These are phyloP conservation scores for Allophyes oxyacanthae DNA, from an alignment of 2,888 invertebrate species.

Conservation along the genomic window DNA sequence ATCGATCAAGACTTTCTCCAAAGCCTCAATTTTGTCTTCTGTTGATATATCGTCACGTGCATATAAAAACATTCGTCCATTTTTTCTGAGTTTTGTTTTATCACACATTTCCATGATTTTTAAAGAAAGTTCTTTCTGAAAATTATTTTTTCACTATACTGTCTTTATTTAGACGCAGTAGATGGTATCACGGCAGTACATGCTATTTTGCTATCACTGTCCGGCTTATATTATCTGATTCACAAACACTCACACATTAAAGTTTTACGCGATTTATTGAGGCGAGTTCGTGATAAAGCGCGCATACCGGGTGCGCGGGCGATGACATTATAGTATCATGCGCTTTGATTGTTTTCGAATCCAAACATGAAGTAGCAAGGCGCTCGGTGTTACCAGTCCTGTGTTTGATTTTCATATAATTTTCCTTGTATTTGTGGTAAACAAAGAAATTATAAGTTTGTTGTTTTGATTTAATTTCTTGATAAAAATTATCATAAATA, in stretches of 20 bases:
- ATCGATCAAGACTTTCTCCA: conserved; percentile 36
- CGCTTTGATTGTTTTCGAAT: conserved; percentile 4
- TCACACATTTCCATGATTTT: conserved; percentile 35
- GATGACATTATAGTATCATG: conserved; percentile 19
- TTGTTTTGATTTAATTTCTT: background rate
- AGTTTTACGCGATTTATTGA: conserved; percentile 1
- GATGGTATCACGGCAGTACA: conserved; percentile 4
- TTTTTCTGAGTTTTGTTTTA: conserved; percentile 38
- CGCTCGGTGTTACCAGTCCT: conserved; percentile 20
- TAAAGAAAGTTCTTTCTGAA: background rate
- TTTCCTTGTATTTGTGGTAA: no score
- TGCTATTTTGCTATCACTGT: conserved; percentile 3
- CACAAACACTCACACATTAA: conserved; percentile 3
- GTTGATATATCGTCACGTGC: conserved; percentile 41
- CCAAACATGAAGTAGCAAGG: background rate
- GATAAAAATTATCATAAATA: no score
- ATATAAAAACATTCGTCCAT: conserved; percentile 48
- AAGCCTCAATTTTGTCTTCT: conserved; percentile 42
- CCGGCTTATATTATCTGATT: conserved; percentile 12
- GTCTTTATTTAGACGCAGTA: conserved; percentile 9
- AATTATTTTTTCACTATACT: background rate
- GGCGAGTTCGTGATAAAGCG: background rate
- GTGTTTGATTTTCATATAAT: conserved; percentile 5
- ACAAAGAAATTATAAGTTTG: no score
- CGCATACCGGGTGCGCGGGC: conserved; percentile 4